Conservation (phyloP, 2,797 vertebrate species). For the Pseudochaenichthys georgianus region DNA sequence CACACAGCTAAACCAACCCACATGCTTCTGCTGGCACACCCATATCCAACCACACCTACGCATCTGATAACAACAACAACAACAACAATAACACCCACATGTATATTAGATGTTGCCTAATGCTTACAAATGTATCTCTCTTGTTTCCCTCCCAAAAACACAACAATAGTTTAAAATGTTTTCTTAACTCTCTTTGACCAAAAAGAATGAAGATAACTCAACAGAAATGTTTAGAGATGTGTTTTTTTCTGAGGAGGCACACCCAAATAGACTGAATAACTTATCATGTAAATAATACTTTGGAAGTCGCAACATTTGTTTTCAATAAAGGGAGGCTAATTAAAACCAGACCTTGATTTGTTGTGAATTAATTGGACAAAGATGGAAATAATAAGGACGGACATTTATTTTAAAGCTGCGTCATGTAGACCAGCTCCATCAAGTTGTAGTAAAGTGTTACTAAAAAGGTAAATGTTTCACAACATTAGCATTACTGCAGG, state of each 20-base stretch:
- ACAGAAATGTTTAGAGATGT: slow-evolving; percentile 11
- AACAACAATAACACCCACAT: slow-evolving; percentile 11
- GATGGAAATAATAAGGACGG: neutral
- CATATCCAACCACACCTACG: slow-evolving; percentile 8
- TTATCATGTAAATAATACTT: slow-evolving; percentile 32
- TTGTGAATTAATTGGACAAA: slow-evolving; percentile 5
- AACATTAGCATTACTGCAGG: neutral
- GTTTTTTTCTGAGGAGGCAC: slow-evolving; percentile 28
- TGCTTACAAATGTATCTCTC: slow-evolving; percentile 15
- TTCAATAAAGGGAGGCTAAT: slow-evolving; percentile 64
- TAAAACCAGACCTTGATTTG: slow-evolving; percentile 13
- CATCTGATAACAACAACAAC: slow-evolving; percentile 19
- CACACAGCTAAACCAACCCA: slow-evolving; percentile 54
- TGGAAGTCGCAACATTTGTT: slow-evolving; percentile 44
- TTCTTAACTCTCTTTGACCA: neutral
- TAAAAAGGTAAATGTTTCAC: neutral
- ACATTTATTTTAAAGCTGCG: neutral
- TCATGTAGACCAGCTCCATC: too few species aligned
- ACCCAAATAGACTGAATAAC: slow-evolving; percentile 15
- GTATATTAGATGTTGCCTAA: slow-evolving; percentile 6
- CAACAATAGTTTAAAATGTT: slow-evolving; percentile 6
- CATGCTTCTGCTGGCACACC: slow-evolving; percentile 34
- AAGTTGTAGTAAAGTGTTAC: neutral
- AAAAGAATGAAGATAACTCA: slow-evolving; percentile 26
- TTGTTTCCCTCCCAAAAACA: slow-evolving; percentile 2